Evolutionary conservation across 2,113 vertebrate genomes (phyloP).

Genomic region (Plectropomus leopardus): DNA sequence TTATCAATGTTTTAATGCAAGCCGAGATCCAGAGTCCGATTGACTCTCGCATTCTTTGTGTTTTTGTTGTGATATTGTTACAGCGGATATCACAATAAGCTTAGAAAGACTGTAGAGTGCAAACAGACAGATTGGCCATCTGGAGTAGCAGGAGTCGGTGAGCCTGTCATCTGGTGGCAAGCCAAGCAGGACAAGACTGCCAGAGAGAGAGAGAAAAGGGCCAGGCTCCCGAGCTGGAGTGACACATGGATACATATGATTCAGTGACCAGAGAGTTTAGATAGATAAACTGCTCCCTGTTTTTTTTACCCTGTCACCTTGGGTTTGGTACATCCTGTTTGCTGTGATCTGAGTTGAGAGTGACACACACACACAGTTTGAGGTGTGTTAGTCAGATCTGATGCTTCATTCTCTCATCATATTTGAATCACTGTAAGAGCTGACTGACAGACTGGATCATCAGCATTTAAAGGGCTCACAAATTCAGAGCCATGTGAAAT

Average conservation of each 20-base stretch:
- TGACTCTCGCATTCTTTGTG: background rate
- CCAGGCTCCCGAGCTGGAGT: background rate
- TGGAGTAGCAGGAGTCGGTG: slow-evolving; percentile 29
- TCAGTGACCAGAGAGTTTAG: background rate
- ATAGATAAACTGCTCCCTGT: background rate
- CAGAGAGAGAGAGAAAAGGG: background rate
- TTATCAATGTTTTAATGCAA: no score
- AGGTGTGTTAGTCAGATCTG: slow-evolving; percentile 31
- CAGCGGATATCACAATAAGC: slow-evolving; percentile 23
- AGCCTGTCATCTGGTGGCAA: slow-evolving; percentile 33
- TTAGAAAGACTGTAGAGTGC: slow-evolving; percentile 21
- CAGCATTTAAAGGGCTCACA: background rate
- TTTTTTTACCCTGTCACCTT: background rate
- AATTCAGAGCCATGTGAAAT: background rate
- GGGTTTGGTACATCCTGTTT: slow-evolving; percentile 4
- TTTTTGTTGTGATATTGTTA: background rate
- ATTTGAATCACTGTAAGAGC: slow-evolving; percentile 18
- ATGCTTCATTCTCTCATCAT: background rate
- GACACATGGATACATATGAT: background rate
- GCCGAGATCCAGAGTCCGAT: background rate
- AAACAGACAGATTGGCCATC: slow-evolving; percentile 31
- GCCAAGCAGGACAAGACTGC: slow-evolving; percentile 25
- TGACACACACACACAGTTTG: background rate
- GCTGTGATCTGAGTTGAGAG: background rate
- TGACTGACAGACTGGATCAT: background rate